These are phyloP conservation scores for Microtus oregoni DNA, from an alignment of 2,113 vertebrate genomes.

Conservation along the genomic window DNA sequence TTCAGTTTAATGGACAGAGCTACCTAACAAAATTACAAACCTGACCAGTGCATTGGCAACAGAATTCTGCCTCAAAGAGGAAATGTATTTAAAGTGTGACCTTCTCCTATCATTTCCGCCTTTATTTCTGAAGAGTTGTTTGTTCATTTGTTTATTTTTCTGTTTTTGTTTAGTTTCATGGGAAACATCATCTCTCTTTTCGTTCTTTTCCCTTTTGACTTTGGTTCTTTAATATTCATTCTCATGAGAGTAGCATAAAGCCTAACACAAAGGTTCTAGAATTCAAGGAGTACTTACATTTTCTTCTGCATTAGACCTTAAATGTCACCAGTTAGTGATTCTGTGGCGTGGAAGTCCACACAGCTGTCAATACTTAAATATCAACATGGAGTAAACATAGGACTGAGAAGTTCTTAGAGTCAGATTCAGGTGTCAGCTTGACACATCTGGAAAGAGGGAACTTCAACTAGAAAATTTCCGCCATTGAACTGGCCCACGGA, in stretches of 20 bases:
- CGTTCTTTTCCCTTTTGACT: background rate
- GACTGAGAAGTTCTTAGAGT: background rate
- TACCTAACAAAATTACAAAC: slow-evolving; percentile 1
- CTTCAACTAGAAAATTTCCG: background rate
- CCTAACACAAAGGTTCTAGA: background rate
- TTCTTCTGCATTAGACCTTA: background rate
- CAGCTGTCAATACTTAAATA: background rate
- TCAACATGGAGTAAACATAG: background rate
- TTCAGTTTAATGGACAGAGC: background rate
- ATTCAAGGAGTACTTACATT: background rate
- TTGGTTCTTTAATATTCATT: background rate
- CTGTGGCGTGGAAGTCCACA: background rate
- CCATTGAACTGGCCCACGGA: background rate
- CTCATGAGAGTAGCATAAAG: background rate
- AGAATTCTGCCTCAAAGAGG: background rate
- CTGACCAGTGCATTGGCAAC: background rate
- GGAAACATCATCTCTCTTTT: background rate
- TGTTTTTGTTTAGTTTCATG: background rate
- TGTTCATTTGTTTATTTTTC: background rate
- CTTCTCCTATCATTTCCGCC: background rate
- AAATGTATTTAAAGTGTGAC: background rate
- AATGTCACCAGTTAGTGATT: background rate
- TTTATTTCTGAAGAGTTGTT: background rate
- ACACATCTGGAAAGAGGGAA: background rate
- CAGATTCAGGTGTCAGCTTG: background rate